phyloP scores from a whole-genome alignment of 2,888 invertebrate genomes.

The Drosophila pseudotalamancana region DNA sequence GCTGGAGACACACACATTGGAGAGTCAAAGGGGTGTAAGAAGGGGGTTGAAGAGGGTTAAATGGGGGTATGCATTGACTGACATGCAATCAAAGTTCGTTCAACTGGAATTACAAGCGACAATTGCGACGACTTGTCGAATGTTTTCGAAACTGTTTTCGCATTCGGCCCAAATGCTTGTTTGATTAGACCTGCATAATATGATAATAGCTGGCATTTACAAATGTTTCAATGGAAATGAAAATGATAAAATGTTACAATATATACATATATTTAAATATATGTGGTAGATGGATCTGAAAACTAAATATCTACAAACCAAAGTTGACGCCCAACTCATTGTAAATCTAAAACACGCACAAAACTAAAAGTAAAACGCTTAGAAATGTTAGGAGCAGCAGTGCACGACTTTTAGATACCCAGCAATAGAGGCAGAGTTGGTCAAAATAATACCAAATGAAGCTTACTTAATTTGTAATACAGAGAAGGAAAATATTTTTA shows the following conservation, averaged over 20 bases:
- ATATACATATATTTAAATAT: not conserved
- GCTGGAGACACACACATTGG: not conserved
- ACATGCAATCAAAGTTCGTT: slow-evolving; percentile 69
- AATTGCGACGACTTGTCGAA: slow-evolving; percentile 32
- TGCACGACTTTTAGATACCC: not conserved
- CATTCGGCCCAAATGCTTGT: slow-evolving; percentile 43
- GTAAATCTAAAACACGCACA: not conserved
- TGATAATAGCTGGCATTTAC: slow-evolving; percentile 23
- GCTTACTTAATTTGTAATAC: too few species aligned
- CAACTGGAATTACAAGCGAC: slow-evolving; percentile 48
- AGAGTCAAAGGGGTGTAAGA: not conserved
- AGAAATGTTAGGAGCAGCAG: not conserved
- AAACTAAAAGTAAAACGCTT: not conserved
- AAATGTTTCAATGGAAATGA: not conserved
- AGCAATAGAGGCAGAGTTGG: not conserved
- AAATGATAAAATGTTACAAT: not conserved
- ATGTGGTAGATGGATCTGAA: not conserved
- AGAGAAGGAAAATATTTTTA: too few species aligned
- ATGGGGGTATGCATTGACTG: slow-evolving; percentile 22
- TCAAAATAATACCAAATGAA: not conserved
- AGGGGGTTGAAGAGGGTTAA: not conserved
- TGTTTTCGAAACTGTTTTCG: slow-evolving; percentile 30
- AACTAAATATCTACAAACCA: slow-evolving; percentile 18
- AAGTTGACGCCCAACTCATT: slow-evolving; percentile 8
- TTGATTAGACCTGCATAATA: slow-evolving; percentile 42